Evolutionary conservation across 2,888 invertebrate genomes (phyloP).

Genomic region (Macropis europaea): DNA sequence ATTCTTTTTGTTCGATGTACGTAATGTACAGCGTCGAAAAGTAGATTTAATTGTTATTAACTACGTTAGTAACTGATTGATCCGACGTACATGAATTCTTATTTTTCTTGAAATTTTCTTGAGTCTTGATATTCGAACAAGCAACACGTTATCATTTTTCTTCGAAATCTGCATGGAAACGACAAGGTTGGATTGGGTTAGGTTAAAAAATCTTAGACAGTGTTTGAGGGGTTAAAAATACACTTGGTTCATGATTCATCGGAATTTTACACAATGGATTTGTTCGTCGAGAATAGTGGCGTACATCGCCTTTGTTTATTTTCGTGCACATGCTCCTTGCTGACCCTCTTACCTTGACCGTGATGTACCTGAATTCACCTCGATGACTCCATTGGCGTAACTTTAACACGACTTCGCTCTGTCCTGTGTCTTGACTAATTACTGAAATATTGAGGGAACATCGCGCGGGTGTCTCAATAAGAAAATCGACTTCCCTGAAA

Average conservation of each 20-base stretch:
- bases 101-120: no score
- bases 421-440: no score
- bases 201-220: slow-evolving; percentile 24
- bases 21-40: no score
- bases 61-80: no score
- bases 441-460: no score
- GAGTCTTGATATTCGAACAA: neutral
- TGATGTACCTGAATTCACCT: slow-evolving; percentile 53
- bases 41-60: no score
- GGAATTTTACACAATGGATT: slow-evolving; percentile 27
- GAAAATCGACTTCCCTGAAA: no score
- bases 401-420: neutral
- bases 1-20: no score
- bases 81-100: no score
- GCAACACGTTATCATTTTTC: slow-evolving; percentile 19
- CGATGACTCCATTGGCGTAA: slow-evolving; percentile 51
- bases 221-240: slow-evolving; percentile 40
- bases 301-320: slow-evolving; percentile 47
- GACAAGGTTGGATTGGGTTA: no score
- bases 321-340: slow-evolving; percentile 50
- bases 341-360: slow-evolving; percentile 62
- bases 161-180: neutral
- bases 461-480: no score
- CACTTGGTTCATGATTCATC: slow-evolving; percentile 32
- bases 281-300: slow-evolving; percentile 19